phyloP scores from a whole-genome alignment of 1,140 invertebrate species.

The Bradysia coprophila region DNA sequence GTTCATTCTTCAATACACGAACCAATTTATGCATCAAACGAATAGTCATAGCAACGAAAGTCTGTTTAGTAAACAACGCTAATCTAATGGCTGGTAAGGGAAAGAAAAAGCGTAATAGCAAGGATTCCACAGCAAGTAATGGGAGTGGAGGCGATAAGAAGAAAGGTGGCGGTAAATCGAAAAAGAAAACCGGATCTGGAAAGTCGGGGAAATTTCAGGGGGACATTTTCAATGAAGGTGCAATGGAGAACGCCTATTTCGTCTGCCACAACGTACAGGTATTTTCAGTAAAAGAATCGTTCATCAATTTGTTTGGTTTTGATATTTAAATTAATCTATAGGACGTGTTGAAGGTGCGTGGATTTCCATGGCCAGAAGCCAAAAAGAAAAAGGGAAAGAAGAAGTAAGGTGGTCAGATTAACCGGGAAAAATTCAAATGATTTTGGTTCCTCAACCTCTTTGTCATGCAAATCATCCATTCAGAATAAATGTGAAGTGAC shows the following conservation, averaged over 20 bases:
- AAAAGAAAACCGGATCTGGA: slow-evolving; percentile 32
- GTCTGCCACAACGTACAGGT: slow-evolving; percentile 79
- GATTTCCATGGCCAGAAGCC: slow-evolving; percentile 65
- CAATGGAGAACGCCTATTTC: slow-evolving; percentile 76
- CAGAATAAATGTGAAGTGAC: too few relatives aligned
- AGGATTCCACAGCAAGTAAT: slow-evolving; percentile 26
- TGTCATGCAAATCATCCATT: too few relatives aligned
- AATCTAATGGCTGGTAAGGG: slow-evolving; percentile 24
- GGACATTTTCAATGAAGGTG: slow-evolving; percentile 68
- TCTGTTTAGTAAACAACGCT: too few relatives aligned
- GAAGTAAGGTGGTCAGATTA: too few relatives aligned
- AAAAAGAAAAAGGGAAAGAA: slow-evolving; percentile 59
- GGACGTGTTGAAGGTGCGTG: slow-evolving; percentile 39
- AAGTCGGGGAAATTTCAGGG: slow-evolving; percentile 40
- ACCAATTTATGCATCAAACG: too few relatives aligned
- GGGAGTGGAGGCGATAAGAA: slow-evolving; percentile 23
- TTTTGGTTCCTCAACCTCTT: too few relatives aligned
- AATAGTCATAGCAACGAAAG: too few relatives aligned
- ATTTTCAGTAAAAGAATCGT: slow-evolving; percentile 22
- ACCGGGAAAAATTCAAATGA: not conserved
- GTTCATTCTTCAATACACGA: too few relatives aligned
- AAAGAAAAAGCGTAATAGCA: slow-evolving; percentile 32
- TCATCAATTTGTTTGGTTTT: not conserved
- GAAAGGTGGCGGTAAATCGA: slow-evolving; percentile 24
- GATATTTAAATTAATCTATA: slow-evolving; percentile 1